Conservation (phyloP, 2,113 vertebrate species). For the Paradisaea rubra region DNA sequence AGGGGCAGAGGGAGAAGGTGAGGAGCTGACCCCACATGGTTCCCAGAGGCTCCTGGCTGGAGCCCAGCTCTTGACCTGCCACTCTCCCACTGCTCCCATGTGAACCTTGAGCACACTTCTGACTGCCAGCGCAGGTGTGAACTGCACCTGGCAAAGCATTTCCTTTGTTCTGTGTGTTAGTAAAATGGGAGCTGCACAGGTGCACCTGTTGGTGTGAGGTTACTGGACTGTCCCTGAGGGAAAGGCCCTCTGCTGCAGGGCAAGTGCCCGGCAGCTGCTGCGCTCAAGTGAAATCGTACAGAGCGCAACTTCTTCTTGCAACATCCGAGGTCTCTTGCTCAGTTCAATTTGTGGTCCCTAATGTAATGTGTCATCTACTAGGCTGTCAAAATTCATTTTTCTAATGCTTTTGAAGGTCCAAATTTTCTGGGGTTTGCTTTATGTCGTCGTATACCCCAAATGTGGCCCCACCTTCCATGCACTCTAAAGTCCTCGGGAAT, state of each 20-base stretch:
- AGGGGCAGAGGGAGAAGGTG: not conserved
- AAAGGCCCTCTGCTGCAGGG: slow-evolving; percentile 24
- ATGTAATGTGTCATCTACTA: not conserved
- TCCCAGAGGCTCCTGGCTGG: not conserved
- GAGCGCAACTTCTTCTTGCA: not conserved
- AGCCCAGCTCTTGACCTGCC: not conserved
- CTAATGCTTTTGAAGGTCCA: not conserved
- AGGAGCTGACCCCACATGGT: not conserved
- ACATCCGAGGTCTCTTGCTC: not conserved
- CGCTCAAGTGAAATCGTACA: not conserved
- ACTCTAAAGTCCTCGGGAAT: not conserved
- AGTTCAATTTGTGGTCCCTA: not conserved
- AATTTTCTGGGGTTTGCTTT: not conserved
- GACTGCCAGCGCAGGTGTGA: slow-evolving; percentile 74
- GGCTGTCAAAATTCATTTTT: not conserved
- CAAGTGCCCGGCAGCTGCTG: not conserved
- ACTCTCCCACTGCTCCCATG: not conserved
- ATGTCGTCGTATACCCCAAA: not conserved
- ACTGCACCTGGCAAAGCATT: slow-evolving; percentile 75
- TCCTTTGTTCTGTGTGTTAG: slow-evolving; percentile 75
- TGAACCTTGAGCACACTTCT: slow-evolving; percentile 16
- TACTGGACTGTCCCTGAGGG: slow-evolving; percentile 40
- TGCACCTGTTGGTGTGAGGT: slow-evolving; percentile 55
- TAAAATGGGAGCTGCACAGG: slow-evolving; percentile 64
- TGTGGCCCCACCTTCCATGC: rapidly evolving